phyloP scores from a whole-genome alignment of 2,797 vertebrate genomes.

The Anguilla obscura region DNA sequence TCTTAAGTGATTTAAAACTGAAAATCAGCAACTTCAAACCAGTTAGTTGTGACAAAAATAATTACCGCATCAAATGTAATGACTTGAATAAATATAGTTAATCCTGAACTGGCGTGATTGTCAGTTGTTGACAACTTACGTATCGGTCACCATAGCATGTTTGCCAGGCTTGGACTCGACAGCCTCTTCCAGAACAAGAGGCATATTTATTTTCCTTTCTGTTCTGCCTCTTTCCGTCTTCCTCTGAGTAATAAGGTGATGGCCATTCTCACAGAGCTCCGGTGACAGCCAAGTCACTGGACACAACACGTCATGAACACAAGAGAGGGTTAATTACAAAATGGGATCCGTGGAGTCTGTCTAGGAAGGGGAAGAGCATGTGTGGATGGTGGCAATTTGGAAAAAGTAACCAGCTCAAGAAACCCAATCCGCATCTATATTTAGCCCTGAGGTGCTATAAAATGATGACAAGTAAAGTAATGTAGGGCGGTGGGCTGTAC shows the following conservation, averaged over 20 bases:
- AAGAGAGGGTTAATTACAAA: constrained; percentile 46
- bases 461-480: background rate
- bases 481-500: background rate
- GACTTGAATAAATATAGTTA: background rate
- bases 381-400: constrained; percentile 59
- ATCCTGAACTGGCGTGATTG: background rate
- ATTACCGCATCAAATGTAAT: background rate
- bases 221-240: background rate
- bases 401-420: constrained; percentile 59
- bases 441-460: background rate
- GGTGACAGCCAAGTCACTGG: constrained; percentile 9
- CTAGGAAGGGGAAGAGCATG: background rate
- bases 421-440: constrained; percentile 53
- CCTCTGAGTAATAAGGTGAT: constrained; percentile 5
- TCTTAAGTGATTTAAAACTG: background rate
- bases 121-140: background rate
- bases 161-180: background rate
- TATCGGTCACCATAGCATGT: background rate
- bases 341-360: constrained; percentile 21
- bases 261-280: constrained; percentile 41
- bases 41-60: background rate
- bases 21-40: background rate
- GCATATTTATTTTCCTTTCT: background rate
- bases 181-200: background rate
- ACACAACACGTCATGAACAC: constrained; percentile 43